Base-by-base conservation (phyloP, 2,113 vertebrate species). In the Puma concolor region DNA sequence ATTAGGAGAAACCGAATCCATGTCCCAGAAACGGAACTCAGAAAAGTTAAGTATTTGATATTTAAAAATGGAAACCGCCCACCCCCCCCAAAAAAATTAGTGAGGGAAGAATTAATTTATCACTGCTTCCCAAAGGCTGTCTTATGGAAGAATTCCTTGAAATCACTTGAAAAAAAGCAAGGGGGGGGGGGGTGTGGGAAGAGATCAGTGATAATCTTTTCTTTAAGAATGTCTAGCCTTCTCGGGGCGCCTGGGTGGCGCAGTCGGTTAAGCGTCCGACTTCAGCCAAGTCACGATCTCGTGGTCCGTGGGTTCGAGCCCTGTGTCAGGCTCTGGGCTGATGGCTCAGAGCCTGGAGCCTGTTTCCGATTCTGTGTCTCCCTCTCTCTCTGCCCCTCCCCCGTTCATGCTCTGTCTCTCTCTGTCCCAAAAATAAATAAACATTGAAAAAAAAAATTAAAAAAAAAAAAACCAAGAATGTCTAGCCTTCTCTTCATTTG, bases 31-130 rank as follows among this genome's bases (percentile, higher is more conserved):
- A 91, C 48, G 71, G 71, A 97, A 63, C 48, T 54, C 48, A 95
- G 29, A 88, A 92, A 77, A 57, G n/a, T 88, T 60, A 64, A 79
- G 76, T 81, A 29, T 86, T 44, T 94, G 50, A 71, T 54, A 92
- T 60, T 54, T n/a, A 79, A 63, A 36, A 95, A 88, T 23, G 7
- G 5, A 72, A 71, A 36, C 38, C 48, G 38, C 29, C 12, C 29
- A n/a, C 29, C 29, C 12, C 64, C 15, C 11, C 6, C 23, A n/a
- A 79, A 31, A 48, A 36, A 67, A 36, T 29, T n/a, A 96, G 17
- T 15, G n/a, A 91, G 7, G 63, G 27, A 48, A n/a, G 33, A 95
- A 95, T 86, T 3, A 95, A 95, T 86, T 3, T 54, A 66, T 87
- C 36, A 25, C 6, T 85, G 48, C 7, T 54, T 95, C 86, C 94